These are phyloP conservation scores for Trichomalopsis sarcophagae DNA, from an alignment of 1,140 invertebrate genomes.

Conservation along the genomic window DNA sequence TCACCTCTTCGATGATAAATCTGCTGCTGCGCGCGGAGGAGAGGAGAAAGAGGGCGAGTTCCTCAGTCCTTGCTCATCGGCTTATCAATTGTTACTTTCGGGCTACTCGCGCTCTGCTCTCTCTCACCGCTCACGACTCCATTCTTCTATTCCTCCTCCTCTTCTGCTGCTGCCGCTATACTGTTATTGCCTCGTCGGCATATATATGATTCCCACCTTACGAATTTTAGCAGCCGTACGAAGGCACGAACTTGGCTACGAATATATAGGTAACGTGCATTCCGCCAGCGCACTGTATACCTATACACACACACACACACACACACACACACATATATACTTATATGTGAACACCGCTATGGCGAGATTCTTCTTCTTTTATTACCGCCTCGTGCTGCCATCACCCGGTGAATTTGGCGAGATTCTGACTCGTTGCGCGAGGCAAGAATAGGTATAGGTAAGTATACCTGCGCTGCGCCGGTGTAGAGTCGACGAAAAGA, in stretches of 20 bases:
- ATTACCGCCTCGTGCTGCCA: no score
- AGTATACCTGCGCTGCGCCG: background rate
- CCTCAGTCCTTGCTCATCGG: background rate
- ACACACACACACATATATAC: no score
- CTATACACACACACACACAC: no score
- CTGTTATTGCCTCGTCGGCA: background rate
- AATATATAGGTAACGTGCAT: conserved; percentile 7
- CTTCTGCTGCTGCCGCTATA: no score
- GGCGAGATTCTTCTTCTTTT: no score
- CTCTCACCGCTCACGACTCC: background rate
- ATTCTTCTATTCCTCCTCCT: background rate
- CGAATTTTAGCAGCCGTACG: background rate
- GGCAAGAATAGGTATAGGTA: no score
- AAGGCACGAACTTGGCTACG: conserved; percentile 3
- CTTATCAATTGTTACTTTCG: background rate
- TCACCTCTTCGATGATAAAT: background rate
- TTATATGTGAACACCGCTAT: background rate
- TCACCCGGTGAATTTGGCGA: no score
- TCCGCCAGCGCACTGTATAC: background rate
- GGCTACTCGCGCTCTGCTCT: background rate
- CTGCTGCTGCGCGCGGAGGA: background rate
- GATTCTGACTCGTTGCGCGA: no score
- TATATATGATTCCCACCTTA: background rate
- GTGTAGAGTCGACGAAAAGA: background rate
- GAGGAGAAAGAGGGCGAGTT: background rate